A percentile compares a stretch with the other conserved stretches of the same genome.
These are phyloP conservation scores for Thecocarcelia acutangulata DNA, from an alignment of 2,888 invertebrate species.

Conservation along the genomic window DNA sequence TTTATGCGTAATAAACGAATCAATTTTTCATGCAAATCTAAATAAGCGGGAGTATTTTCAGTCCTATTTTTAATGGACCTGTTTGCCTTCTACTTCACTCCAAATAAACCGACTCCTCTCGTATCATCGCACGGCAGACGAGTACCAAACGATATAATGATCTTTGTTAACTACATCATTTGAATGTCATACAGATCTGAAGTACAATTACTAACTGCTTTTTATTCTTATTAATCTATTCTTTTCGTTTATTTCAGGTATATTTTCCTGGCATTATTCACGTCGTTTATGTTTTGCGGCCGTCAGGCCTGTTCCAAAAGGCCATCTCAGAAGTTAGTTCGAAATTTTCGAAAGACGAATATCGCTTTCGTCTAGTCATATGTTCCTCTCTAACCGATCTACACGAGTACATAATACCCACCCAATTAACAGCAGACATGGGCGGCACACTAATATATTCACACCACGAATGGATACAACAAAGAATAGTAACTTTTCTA, in stretches of 20 bases:
- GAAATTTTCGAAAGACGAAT: slow-evolving; percentile 94
- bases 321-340: slow-evolving; percentile 95
- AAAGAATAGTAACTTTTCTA: slow-evolving; percentile 86
- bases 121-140: no score
- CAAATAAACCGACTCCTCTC: no score
- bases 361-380: slow-evolving; percentile 93
- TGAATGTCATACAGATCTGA: no score
- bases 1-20: no score
- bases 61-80: no score
- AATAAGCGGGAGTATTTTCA: no score
- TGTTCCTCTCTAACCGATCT: slow-evolving; percentile 93
- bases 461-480: slow-evolving; percentile 98
- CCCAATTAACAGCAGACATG: slow-evolving; percentile 93
- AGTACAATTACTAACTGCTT: no score
- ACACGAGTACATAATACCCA: slow-evolving; percentile 90
- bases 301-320: slow-evolving; percentile 96
- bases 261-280: slow-evolving; percentile 97
- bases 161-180: no score
- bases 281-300: slow-evolving; percentile 95
- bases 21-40: no score
- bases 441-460: slow-evolving; percentile 94
- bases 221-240: not conserved
- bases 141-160: no score
- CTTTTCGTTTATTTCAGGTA: slow-evolving; percentile 84
- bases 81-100: no score